Conservation (phyloP, 2,888 invertebrate species). For the Nowickia ferox region DNA sequence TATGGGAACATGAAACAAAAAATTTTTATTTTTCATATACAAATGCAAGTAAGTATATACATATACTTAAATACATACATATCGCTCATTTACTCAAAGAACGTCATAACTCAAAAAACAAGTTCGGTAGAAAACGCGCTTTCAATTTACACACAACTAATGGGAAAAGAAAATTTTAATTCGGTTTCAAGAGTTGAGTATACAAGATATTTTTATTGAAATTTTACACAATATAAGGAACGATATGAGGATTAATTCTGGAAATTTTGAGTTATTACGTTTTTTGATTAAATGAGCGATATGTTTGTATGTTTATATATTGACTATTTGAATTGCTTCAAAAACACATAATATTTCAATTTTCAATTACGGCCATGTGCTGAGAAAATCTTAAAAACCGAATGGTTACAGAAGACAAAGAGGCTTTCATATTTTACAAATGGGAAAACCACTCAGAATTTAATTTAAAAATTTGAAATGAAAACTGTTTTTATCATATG, state of each 20-base stretch:
- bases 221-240: too few relatives aligned
- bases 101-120: too few relatives aligned
- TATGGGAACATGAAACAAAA: slow-evolving; percentile 4
- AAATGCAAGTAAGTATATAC: background rate
- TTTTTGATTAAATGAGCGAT: too few relatives aligned
- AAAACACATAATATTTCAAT: slow-evolving; percentile 82
- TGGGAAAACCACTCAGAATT: slow-evolving; percentile 47
- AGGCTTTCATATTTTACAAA: slow-evolving; percentile 5
- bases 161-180: too few relatives aligned
- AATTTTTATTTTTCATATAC: slow-evolving; percentile 4
- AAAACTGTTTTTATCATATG: slow-evolving; percentile 2
- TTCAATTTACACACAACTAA: too few relatives aligned
- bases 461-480: slow-evolving; percentile 20
- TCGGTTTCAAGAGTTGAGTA: too few relatives aligned
- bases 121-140: too few relatives aligned
- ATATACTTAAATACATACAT: background rate
- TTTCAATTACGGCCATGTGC: slow-evolving; percentile 81
- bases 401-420: slow-evolving; percentile 24
- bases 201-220: too few relatives aligned
- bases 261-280: too few relatives aligned
- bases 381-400: slow-evolving; percentile 74
- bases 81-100: too few relatives aligned
- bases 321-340: slow-evolving; percentile 77
- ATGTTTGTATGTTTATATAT: slow-evolving; percentile 22
- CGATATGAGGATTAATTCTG: too few relatives aligned